Base-by-base conservation (phyloP, 1,140 invertebrate species). In the Pteromalus puparum region DNA sequence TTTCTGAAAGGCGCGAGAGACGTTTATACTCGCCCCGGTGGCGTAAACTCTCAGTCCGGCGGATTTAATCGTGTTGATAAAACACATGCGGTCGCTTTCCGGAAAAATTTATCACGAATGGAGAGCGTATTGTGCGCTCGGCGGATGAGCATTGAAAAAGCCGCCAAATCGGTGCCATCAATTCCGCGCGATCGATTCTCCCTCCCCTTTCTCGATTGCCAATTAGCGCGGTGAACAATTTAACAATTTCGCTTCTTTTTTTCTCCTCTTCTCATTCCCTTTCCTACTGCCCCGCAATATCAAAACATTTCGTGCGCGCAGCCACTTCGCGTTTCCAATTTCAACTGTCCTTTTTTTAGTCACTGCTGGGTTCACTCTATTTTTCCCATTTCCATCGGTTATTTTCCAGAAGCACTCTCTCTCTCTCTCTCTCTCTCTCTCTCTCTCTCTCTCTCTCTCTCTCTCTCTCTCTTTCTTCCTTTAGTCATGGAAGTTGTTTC, bases 171-270 rank as follows among this genome's bases (percentile, higher is more conserved):
- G 67, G 1, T 6, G 67, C 67, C 24, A 70, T 70, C 67, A 10
- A 70, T 70, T 73, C 34, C 48, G 38, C 67, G 15, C 70, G 46
- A 80, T 10, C 12, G 74, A 42, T 48, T 73, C 53, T 61, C n/a
- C n/a, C 6, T 61, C 18, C 30, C 30, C 30, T 2, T n/a, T n/a
- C 53, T 1, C 61, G 30, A 76, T 68, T 83, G 53, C 18, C 72
- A 76, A 83, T 83, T 68, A 76, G 53, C 53, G n/a, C 1, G 46
- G 65, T 34, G 81, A n/a, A 65, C 81, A 46, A 76, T 65, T 76
- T 83, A 70, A 68, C 53, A 76, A 74, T 61, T 73, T 73, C 61
- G 6, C 67, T n/a, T 67, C 12, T 26, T 5, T 67, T 24, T n/a
- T 18, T 0, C 65, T 67, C 24, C 26, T 10, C 4, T 10, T 67